These are phyloP conservation scores for Rhagium mordax DNA, from an alignment of 2,888 invertebrate genomes.

Conservation along the genomic window DNA sequence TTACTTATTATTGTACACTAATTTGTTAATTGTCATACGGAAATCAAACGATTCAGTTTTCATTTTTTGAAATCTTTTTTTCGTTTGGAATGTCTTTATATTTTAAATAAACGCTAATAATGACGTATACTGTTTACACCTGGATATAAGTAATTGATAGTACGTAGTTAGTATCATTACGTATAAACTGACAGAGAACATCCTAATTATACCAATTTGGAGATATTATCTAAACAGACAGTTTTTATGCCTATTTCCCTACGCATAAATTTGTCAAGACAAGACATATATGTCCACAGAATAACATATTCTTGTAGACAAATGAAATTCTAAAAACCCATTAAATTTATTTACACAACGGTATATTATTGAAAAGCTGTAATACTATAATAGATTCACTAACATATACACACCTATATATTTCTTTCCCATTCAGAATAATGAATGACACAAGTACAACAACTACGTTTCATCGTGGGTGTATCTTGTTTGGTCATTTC, in stretches of 20 bases:
- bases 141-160: neutral
- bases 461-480: neutral
- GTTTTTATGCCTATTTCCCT: neutral
- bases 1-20: too few relatives aligned
- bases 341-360: neutral
- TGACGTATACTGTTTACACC: neutral
- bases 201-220: neutral
- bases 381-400: neutral
- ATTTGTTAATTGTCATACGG: too few relatives aligned
- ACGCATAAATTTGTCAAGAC: neutral
- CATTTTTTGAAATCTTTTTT: too few relatives aligned
- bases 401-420: neutral
- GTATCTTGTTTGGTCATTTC: constrained; percentile 12
- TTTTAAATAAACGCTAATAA: neutral
- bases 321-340: neutral
- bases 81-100: too few relatives aligned
- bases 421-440: constrained; percentile 10
- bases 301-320: neutral
- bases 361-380: neutral
- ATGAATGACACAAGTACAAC: neutral
- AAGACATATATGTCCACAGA: neutral
- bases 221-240: neutral
- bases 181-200: neutral
- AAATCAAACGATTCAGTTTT: too few relatives aligned
- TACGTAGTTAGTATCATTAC: neutral